Conservation (phyloP, 92 coral and sea anemone genomes). For the Actinernus sp. region DNA sequence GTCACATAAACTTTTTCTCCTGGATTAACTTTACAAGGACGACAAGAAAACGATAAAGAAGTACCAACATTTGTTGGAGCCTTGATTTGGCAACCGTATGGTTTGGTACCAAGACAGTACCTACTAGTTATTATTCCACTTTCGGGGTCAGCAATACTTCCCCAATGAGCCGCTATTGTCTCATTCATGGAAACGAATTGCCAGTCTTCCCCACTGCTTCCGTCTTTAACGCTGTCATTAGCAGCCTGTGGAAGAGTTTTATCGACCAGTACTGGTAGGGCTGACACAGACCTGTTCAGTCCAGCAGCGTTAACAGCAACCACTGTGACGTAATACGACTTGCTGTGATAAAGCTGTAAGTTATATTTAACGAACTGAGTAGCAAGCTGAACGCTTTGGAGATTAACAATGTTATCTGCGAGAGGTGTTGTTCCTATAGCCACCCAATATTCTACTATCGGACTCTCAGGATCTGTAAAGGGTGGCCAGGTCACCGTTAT, state of each 20-base stretch:
- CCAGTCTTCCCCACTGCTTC: slow-evolving; percentile 58
- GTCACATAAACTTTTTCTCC: slow-evolving; percentile 73
- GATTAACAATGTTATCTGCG: slow-evolving; percentile 57
- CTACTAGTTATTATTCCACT: slow-evolving; percentile 67
- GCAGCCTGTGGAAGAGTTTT: slow-evolving; percentile 76
- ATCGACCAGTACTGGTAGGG: slow-evolving; percentile 70
- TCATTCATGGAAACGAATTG: slow-evolving; percentile 62
- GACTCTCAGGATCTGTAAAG: slow-evolving; percentile 79
- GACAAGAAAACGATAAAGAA: slow-evolving; percentile 65
- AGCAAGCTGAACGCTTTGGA: slow-evolving; percentile 61
- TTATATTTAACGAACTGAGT: slow-evolving; percentile 33
- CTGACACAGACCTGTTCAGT: slow-evolving; percentile 39
- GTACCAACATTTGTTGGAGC: slow-evolving; percentile 44
- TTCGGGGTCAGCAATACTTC: slow-evolving; percentile 73
- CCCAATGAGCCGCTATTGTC: slow-evolving; percentile 83
- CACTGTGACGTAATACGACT: slow-evolving; percentile 72
- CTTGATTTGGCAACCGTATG: slow-evolving; percentile 82
- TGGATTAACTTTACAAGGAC: slow-evolving; percentile 46
- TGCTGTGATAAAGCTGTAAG: slow-evolving; percentile 62
- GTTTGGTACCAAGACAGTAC: slow-evolving; percentile 89
- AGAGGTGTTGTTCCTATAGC: slow-evolving; percentile 74
- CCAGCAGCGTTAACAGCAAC: slow-evolving; percentile 85
- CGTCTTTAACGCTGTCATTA: slow-evolving; percentile 77
- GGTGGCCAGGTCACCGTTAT: slow-evolving; percentile 75
- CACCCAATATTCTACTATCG: slow-evolving; percentile 58